Evolutionary conservation across 2,797 vertebrate genomes (phyloP).

Genomic region (Alectoris magna): DNA sequence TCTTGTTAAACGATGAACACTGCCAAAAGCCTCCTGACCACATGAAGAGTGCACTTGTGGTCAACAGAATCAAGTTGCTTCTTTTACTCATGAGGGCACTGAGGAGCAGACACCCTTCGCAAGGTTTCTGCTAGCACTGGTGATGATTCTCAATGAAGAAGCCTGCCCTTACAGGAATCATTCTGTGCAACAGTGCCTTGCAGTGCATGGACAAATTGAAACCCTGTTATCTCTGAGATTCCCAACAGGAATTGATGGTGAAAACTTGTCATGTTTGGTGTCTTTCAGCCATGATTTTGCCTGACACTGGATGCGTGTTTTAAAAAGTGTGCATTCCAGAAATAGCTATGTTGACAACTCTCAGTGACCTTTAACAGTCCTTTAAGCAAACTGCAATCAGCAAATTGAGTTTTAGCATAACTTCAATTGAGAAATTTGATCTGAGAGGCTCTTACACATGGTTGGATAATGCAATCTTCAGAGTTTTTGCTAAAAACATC

Average conservation of each 20-base stretch:
- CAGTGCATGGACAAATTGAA: neutral
- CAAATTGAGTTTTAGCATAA: conserved; percentile 22
- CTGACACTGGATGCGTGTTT: neutral
- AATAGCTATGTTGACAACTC: neutral
- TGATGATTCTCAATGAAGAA: neutral
- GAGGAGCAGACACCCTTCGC: neutral
- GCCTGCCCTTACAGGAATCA: neutral
- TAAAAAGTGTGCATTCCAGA: neutral
- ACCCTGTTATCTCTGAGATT: neutral
- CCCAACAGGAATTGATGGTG: neutral
- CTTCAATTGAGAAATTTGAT: neutral
- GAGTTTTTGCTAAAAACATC: neutral
- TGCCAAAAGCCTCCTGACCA: neutral
- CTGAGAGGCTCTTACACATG: neutral
- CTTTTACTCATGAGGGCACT: neutral
- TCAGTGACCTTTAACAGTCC: neutral
- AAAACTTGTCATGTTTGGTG: neutral
- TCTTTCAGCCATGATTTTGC: neutral
- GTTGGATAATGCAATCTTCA: neutral
- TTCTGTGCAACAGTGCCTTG: neutral
- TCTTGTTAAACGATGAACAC: neutral
- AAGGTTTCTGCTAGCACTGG: neutral
- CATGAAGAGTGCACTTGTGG: fast-evolving
- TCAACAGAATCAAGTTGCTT: neutral
- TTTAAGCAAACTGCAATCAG: conserved; percentile 30